Evolutionary conservation across 1,140 invertebrate species (phyloP).

Genomic region (Brachionus manjavacas): DNA sequence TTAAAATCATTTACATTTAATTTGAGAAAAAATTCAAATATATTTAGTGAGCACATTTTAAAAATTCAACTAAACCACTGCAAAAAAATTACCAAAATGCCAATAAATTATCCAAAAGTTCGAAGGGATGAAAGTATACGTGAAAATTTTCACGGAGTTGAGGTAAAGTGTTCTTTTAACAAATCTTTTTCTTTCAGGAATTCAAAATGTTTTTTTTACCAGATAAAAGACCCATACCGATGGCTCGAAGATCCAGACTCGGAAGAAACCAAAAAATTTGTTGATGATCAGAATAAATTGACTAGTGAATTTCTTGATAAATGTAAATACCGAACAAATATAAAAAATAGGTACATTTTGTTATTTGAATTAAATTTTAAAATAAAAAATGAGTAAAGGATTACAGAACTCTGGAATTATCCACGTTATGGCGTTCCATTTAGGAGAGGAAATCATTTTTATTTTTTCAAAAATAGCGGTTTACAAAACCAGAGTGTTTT

Average conservation of each 20-base stretch:
- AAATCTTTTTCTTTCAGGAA: background rate
- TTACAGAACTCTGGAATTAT: slow-evolving; percentile 90
- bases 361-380: background rate
- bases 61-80: background rate
- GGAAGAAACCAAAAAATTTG: slow-evolving; percentile 82
- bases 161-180: slow-evolving; percentile 61
- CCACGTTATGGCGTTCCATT: slow-evolving; percentile 85
- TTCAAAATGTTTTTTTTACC: background rate
- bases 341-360: slow-evolving; percentile 61
- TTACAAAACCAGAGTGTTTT: slow-evolving; percentile 92
- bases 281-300: slow-evolving; percentile 82
- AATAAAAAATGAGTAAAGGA: slow-evolving; percentile 50
- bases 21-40: background rate
- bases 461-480: slow-evolving; percentile 88
- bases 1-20: background rate
- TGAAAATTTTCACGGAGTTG: slow-evolving; percentile 75
- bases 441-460: slow-evolving; percentile 77
- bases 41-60: background rate
- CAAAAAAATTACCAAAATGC: slow-evolving; percentile 9
- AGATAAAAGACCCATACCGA: slow-evolving; percentile 86
- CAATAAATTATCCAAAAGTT: slow-evolving; percentile 67
- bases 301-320: slow-evolving; percentile 76
- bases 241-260: slow-evolving; percentile 94
- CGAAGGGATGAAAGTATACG: slow-evolving; percentile 70
- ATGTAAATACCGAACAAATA: slow-evolving; percentile 68